Evolutionary conservation across 2,113 vertebrate genomes (phyloP).

Genomic region (Tichodroma muraria): DNA sequence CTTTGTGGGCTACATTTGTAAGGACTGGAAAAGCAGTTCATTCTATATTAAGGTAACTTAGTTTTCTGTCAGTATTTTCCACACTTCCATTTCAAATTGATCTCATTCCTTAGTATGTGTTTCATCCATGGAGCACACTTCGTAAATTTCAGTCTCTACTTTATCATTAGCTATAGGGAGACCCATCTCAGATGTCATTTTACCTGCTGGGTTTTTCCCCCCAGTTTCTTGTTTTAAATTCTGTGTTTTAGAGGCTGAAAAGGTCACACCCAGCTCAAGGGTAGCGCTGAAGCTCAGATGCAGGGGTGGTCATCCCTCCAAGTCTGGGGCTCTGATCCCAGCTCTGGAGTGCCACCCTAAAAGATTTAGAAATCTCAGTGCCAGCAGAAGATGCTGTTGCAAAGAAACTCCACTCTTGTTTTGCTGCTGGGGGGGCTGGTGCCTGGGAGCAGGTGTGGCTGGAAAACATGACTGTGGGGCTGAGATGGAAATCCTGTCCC

Average conservation of each 20-base stretch:
- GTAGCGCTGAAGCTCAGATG: background rate
- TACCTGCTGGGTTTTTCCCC: background rate
- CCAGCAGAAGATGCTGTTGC: background rate
- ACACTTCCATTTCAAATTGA: background rate
- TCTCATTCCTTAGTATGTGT: background rate
- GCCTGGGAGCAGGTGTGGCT: background rate
- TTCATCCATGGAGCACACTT: background rate
- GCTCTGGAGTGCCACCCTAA: background rate
- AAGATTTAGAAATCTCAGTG: background rate
- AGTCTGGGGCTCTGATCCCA: background rate
- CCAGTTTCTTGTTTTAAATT: background rate
- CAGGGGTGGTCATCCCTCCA: background rate
- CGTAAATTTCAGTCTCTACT: background rate
- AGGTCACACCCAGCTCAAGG: background rate
- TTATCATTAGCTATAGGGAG: background rate
- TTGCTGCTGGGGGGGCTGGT: background rate
- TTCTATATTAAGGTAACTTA: background rate
- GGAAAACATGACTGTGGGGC: background rate
- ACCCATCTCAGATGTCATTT: background rate
- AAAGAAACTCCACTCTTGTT: background rate
- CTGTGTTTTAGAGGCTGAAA: background rate
- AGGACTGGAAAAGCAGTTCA: background rate
- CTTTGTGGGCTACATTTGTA: background rate
- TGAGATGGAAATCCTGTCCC: background rate
- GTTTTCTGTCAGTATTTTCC: background rate